phyloP scores from a whole-genome alignment of 2,797 vertebrate species.

The Chrysocyon brachyurus region DNA sequence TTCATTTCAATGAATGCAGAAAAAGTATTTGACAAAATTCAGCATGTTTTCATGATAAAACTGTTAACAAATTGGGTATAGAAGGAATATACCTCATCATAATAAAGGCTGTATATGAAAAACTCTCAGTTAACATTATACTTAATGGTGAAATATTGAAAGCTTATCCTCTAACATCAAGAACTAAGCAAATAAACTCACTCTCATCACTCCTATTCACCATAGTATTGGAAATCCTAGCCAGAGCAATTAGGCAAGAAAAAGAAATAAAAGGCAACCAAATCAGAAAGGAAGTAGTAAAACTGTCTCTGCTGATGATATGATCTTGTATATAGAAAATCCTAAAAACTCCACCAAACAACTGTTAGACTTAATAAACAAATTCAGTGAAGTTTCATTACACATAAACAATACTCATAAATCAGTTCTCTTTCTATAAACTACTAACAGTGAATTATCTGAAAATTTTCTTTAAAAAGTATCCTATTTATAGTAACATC shows the following conservation, averaged over 20 bases:
- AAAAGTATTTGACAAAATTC: not conserved
- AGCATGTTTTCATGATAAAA: not conserved
- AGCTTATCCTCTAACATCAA: not conserved
- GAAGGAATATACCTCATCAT: not conserved
- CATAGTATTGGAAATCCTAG: too few relatives aligned
- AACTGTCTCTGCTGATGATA: too few relatives aligned
- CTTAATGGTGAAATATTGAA: not conserved
- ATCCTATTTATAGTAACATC: not conserved
- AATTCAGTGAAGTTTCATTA: too few relatives aligned
- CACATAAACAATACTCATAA: not conserved
- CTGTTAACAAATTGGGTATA: not conserved
- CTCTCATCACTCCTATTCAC: not conserved
- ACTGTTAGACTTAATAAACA: too few relatives aligned
- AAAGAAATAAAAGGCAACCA: too few relatives aligned
- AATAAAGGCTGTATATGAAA: not conserved
- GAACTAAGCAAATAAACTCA: not conserved
- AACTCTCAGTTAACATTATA: not conserved
- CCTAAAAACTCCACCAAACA: too few relatives aligned
- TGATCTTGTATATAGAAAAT: too few relatives aligned
- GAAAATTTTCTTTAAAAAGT: not conserved
- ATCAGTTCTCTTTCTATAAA: not conserved
- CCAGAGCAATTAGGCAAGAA: too few relatives aligned
- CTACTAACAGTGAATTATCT: not conserved
- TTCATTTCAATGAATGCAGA: not conserved
- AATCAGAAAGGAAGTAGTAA: too few relatives aligned